Evolutionary conservation across 2,113 vertebrate genomes (phyloP), one percentile per base, ranked within the genome.

Genomic region (Ibidorhyncha struthersii): DNA sequence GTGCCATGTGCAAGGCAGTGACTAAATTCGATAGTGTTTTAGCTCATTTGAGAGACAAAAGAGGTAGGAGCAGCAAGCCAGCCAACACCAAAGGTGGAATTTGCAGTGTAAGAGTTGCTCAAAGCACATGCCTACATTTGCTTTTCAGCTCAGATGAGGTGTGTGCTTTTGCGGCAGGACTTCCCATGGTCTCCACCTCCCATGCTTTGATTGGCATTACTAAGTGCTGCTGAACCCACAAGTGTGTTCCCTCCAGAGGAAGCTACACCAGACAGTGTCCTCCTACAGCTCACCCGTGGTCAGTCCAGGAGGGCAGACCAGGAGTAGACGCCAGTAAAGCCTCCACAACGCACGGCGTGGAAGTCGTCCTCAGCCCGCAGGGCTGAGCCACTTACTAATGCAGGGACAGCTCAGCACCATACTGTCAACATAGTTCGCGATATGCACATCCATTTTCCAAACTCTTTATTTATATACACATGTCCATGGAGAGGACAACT

Each of bases 301-400:
- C 7, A 27, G 22, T 15, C 15, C 50, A 34, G 30, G 10, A 50
- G 45, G 19, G 40, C 11, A 26, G 56, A 59, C 7, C 32, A 59
- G 70, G 17, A 52, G 10, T 43, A 78, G 66, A 55, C 13, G 21
- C 71, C 41, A 67, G 41, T 34, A 41, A 52, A 43, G n/a, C 9
- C 26, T 26, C 36, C 63, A 34, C 3, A 1, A 27, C 1, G 3
- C 27, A n/a, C 0, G 0, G 41, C 0, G 0, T 17, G 53, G 29
- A 38, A 49, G 22, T 17, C 29, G 8, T 8, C 49, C 63, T 13
- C 63, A 55, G 41, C 20, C 12, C 5, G 2, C 49, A 23, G 18
- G 69, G 59, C 69, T 8, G 5, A 2, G 14, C 21, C 4, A 3
- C 41, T 29, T 19, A 34, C 12, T 19, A 14, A 29, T 0, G 5